Evolutionary conservation across 2,888 invertebrate species (phyloP).

Genomic region (Cotesia congregata): DNA sequence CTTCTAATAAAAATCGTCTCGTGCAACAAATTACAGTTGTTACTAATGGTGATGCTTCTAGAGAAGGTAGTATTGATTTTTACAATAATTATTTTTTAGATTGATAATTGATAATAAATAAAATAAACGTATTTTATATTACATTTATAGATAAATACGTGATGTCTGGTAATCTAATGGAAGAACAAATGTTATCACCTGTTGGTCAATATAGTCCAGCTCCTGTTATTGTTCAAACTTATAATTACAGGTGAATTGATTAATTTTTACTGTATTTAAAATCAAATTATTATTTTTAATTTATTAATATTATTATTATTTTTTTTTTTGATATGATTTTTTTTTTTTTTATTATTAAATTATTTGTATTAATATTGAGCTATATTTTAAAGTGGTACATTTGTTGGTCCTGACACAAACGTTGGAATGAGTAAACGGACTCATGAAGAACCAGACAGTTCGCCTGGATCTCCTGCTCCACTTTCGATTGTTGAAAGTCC

Average conservation of each 20-base stretch:
- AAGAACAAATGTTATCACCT: slow-evolving; percentile 74
- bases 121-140: background rate
- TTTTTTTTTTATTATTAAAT: background rate
- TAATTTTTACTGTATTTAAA: background rate
- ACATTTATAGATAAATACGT: slow-evolving; percentile 72
- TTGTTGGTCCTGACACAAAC: slow-evolving; percentile 66
- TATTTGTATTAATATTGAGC: background rate
- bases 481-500: slow-evolving; percentile 69
- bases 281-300: background rate
- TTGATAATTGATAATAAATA: background rate
- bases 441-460: slow-evolving; percentile 68
- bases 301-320: background rate
- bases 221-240: slow-evolving; percentile 76
- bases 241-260: slow-evolving; percentile 72
- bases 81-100: background rate
- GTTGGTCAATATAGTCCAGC: slow-evolving; percentile 74
- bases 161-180: slow-evolving; percentile 70
- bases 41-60: slow-evolving; percentile 65
- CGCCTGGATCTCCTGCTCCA: slow-evolving; percentile 67
- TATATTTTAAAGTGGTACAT: slow-evolving; percentile 61
- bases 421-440: slow-evolving; percentile 64
- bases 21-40: slow-evolving; percentile 69
- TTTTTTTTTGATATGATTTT: slow-evolving; percentile 29
- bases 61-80: slow-evolving; percentile 61
- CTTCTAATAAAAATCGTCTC: slow-evolving; percentile 64